phyloP scores from a whole-genome alignment of 2,113 vertebrate genomes.

The Haemorhous mexicanus region DNA sequence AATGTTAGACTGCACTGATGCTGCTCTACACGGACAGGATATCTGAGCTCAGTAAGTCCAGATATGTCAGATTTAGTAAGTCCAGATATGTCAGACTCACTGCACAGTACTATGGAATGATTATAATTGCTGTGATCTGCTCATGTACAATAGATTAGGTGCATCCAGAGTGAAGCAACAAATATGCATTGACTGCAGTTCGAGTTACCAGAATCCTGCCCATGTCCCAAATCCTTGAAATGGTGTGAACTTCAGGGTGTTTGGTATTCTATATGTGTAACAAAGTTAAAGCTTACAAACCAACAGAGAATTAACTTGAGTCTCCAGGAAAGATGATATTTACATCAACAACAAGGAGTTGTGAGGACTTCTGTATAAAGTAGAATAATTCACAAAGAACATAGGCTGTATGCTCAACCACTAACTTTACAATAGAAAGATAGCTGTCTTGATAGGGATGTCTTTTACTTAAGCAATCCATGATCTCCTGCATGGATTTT shows the following conservation, averaged over 20 bases:
- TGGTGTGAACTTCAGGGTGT: neutral
- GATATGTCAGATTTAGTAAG: neutral
- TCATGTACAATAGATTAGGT: neutral
- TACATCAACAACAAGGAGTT: neutral
- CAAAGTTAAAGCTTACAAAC: neutral
- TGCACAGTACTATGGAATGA: neutral
- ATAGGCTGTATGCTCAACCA: fast-evolving
- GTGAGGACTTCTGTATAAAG: neutral
- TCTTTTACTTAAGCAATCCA: neutral
- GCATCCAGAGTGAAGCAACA: neutral
- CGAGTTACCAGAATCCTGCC: neutral
- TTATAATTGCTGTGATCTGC: neutral
- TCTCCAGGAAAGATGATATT: neutral
- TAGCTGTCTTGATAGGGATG: neutral
- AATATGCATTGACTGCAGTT: fast-evolving
- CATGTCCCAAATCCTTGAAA: neutral
- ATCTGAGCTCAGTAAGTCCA: neutral
- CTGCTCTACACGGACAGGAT: neutral
- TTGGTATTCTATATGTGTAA: neutral
- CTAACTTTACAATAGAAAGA: neutral
- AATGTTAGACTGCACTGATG: neutral
- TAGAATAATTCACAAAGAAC: neutral
- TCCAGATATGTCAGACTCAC: neutral
- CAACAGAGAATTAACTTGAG: neutral
- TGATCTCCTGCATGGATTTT: neutral